Conservation (phyloP, 2,797 vertebrate genomes). For the Rallus crepitans region DNA sequence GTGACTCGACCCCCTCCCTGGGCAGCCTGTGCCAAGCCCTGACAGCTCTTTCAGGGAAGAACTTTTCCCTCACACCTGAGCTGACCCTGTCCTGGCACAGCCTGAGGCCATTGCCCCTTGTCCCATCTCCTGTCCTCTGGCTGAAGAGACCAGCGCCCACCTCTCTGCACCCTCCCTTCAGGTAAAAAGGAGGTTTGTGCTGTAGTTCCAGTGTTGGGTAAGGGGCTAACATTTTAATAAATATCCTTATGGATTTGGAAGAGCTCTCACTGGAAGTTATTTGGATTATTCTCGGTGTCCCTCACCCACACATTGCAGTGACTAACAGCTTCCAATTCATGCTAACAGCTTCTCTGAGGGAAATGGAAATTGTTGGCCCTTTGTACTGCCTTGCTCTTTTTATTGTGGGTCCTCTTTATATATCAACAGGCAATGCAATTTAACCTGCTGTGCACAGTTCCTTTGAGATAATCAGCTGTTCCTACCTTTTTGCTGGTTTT, state of each 20-base stretch:
- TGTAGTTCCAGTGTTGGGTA: accelerated
- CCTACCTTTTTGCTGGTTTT: neutral
- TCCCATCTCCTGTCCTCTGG: too few species aligned
- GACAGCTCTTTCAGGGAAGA: too few species aligned
- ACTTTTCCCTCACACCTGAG: too few species aligned
- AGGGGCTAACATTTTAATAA: neutral
- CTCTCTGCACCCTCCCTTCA: too few species aligned
- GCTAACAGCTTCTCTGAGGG: neutral
- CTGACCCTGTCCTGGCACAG: too few species aligned
- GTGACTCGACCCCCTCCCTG: too few species aligned
- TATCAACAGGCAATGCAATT: neutral
- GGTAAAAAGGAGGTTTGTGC: too few species aligned
- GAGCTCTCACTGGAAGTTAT: neutral
- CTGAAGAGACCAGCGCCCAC: too few species aligned
- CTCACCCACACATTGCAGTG: neutral
- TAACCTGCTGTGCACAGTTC: accelerated
- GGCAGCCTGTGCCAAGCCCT: too few species aligned
- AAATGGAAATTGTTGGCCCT: neutral
- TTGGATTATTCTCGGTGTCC: neutral
- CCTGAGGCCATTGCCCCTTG: too few species aligned
- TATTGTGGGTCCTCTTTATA: neutral
- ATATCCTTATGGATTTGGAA: neutral
- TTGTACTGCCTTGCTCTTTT: neutral
- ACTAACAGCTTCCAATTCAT: neutral
- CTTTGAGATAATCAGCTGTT: neutral